Percentiles rank a stretch among this genome's conserved stretches.
Evolutionary conservation across 2,888 invertebrate genomes (phyloP).

Genomic region (Buathra laborator): DNA sequence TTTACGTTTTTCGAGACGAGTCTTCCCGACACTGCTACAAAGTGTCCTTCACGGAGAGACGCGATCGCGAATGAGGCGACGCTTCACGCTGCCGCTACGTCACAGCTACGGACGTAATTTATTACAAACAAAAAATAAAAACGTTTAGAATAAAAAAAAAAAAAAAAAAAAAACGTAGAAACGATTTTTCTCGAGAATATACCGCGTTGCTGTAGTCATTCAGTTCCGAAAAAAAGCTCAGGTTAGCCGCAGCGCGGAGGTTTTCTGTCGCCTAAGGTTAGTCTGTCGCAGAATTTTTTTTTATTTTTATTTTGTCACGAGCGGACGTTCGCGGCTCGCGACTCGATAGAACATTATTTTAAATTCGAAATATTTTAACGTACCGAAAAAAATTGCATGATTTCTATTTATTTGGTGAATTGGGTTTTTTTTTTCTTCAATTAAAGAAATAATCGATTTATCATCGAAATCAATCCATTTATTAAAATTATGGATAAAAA

Average conservation of each 20-base stretch:
- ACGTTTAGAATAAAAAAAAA: conserved; percentile 24
- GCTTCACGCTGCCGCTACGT: conserved; percentile 80
- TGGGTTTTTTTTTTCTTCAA: conserved; percentile 10
- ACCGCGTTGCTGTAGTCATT: conserved; percentile 33
- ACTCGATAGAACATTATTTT: conserved; percentile 10
- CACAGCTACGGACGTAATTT: conserved; percentile 31
- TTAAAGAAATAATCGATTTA: neutral
- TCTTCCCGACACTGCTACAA: conserved; percentile 73
- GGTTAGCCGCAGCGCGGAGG: conserved; percentile 82
- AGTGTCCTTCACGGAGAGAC: conserved; percentile 78
- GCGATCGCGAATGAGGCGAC: conserved; percentile 79
- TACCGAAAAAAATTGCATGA: neutral
- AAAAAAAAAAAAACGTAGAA: conserved; percentile 7
- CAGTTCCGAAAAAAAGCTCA: conserved; percentile 58
- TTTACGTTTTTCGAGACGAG: conserved; percentile 8
- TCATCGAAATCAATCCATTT: conserved; percentile 3
- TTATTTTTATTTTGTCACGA: conserved; percentile 42
- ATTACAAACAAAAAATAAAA: conserved; percentile 18
- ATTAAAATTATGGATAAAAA: neutral
- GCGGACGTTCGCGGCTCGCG: conserved; percentile 28
- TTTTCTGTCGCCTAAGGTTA: conserved; percentile 83
- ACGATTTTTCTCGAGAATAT: neutral
- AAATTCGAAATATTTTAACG: neutral
- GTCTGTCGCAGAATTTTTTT: conserved; percentile 82
- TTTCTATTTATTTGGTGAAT: neutral